These are phyloP conservation scores for Merops nubicus DNA, from an alignment of 2,113 vertebrate species.

Conservation along the genomic window DNA sequence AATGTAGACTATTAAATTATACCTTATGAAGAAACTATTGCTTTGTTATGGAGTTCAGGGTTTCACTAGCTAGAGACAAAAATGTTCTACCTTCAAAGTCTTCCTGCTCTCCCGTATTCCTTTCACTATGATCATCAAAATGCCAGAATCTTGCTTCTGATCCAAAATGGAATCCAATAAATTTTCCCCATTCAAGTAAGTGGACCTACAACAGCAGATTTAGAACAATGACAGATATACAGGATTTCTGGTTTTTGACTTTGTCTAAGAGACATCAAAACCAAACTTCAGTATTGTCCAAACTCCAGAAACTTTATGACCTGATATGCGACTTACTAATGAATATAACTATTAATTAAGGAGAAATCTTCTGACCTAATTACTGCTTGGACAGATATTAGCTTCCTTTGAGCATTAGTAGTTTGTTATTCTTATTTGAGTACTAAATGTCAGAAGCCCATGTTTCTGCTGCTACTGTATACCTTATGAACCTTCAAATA, in stretches of 20 bases:
- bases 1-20: no score
- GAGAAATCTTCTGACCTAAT: neutral
- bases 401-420: neutral
- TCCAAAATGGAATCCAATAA: neutral
- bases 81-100: no score
- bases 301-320: neutral
- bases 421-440: neutral
- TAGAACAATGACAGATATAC: neutral
- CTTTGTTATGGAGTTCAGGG: neutral
- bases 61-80: neutral
- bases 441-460: neutral
- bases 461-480: neutral
- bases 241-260: neutral
- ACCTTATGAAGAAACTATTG: neutral
- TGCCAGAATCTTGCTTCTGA: neutral
- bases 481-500: neutral
- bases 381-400: neutral
- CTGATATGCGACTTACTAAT: neutral
- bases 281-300: no score
- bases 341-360: neutral
- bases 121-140: neutral
- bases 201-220: neutral
- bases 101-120: neutral
- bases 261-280: no score
- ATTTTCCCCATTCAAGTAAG: neutral